A percentile compares a stretch with the other conserved stretches of the same genome.
phyloP scores from a whole-genome alignment of 2,113 vertebrate genomes.

The Tiliqua scincoides region DNA sequence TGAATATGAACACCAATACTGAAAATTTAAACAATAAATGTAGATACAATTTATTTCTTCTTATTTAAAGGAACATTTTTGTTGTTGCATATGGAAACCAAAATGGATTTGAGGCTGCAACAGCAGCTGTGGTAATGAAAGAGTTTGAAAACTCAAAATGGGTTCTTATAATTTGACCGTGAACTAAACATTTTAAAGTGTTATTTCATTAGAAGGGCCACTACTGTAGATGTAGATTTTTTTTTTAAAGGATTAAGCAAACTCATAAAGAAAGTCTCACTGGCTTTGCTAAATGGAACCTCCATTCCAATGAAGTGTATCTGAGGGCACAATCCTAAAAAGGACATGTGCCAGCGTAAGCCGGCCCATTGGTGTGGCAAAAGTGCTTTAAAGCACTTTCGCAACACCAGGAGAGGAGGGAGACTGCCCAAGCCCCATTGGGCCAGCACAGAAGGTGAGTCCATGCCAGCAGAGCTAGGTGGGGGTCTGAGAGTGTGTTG shows the following conservation, averaged over 20 bases:
- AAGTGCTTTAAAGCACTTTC: no score
- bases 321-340: no score
- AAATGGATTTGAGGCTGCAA: background rate
- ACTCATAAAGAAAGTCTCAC: background rate
- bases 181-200: background rate
- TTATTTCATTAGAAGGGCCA: background rate
- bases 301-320: background rate
- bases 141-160: background rate
- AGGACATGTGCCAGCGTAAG: no score
- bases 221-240: background rate
- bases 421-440: no score
- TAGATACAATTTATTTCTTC: background rate
- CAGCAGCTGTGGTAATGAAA: background rate
- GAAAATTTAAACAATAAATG: background rate
- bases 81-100: background rate
- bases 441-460: no score
- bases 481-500: no score
- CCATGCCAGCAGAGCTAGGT: no score
- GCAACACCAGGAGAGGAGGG: no score
- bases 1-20: background rate
- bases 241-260: background rate
- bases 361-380: no score
- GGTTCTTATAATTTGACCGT: background rate
- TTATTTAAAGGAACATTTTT: background rate
- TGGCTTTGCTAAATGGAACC: no score